Conservation (phyloP, 64 coral and sea anemone species). For the Montipora foliosa region DNA sequence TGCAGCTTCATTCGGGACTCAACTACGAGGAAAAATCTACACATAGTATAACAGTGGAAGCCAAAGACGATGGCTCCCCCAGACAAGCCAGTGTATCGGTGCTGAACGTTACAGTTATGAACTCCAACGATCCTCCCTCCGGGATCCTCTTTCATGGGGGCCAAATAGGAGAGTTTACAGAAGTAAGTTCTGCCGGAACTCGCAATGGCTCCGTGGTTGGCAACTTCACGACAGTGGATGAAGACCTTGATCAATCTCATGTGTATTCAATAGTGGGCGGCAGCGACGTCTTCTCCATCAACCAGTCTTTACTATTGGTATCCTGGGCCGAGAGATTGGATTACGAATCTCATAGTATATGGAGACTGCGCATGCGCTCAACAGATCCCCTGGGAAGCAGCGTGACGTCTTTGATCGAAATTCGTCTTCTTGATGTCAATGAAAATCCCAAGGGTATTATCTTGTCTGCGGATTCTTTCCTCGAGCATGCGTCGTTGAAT, state of each 20-base stretch:
- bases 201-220: conserved; percentile 76
- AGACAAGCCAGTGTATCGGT: conserved; percentile 30
- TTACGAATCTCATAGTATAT: conserved; percentile 58
- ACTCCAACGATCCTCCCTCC: conserved; percentile 71
- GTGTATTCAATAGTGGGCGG: conserved; percentile 51
- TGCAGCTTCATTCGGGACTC: conserved; percentile 55
- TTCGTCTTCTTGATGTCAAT: conserved; percentile 76
- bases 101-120: conserved; percentile 66
- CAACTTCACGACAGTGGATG: conserved; percentile 77
- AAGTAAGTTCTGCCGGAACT: conserved; percentile 5
- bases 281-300: conserved; percentile 34
- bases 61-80: conserved; percentile 68
- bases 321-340: conserved; percentile 49
- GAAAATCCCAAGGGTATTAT: conserved; percentile 71
- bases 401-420: conserved; percentile 61
- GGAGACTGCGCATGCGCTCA: conserved; percentile 49
- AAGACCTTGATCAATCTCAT: conserved; percentile 70
- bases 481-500: conserved; percentile 72
- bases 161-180: conserved; percentile 34
- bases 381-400: conserved; percentile 64
- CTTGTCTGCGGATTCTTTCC: conserved; percentile 65
- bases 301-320: conserved; percentile 62
- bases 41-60: conserved; percentile 60
- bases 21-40: conserved; percentile 51
- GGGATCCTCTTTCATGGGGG: conserved; percentile 61